Conservation (phyloP, 1,140 invertebrate genomes). For the Paralvinella palmiformis region DNA sequence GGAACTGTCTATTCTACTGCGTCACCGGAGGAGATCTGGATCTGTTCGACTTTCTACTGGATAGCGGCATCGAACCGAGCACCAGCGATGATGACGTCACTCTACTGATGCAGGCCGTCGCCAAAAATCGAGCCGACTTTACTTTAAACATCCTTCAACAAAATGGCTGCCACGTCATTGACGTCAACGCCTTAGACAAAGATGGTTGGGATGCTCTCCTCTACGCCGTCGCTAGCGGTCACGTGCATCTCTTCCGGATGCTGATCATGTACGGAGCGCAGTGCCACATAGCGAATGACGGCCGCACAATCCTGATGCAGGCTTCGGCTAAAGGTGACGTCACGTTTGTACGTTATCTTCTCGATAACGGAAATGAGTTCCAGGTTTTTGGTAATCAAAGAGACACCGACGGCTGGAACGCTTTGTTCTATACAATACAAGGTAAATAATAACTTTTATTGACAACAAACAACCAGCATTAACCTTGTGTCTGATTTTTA, state of each 20-base stretch:
- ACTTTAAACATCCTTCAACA: slow-evolving; percentile 3
- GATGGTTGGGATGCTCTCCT: slow-evolving; percentile 23
- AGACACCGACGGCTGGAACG: slow-evolving; percentile 17
- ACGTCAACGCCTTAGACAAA: slow-evolving; percentile 15
- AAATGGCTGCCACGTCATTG: background rate
- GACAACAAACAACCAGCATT: too few species aligned
- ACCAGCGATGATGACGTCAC: slow-evolving; percentile 11
- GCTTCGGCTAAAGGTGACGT: slow-evolving; percentile 15
- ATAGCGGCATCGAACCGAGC: background rate
- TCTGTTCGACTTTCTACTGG: slow-evolving; percentile 9
- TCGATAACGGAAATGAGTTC: background rate
- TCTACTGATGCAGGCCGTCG: slow-evolving; percentile 15
- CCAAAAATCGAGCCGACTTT: background rate
- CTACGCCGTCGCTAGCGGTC: slow-evolving; percentile 16
- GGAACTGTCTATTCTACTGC: slow-evolving; percentile 23
- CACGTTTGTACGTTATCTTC: slow-evolving; percentile 7
- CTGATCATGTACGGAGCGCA: slow-evolving; percentile 2
- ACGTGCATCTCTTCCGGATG: slow-evolving; percentile 10
- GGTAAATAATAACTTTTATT: too few species aligned
- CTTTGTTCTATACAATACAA: slow-evolving; percentile 22
- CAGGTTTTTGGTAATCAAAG: background rate
- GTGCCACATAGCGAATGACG: slow-evolving; percentile 7
- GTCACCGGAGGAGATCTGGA: slow-evolving; percentile 13
- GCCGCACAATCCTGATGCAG: slow-evolving; percentile 21
- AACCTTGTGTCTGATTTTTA: too few species aligned